phyloP scores from a whole-genome alignment of 2,888 invertebrate species.

The Hylaea fasciaria region DNA sequence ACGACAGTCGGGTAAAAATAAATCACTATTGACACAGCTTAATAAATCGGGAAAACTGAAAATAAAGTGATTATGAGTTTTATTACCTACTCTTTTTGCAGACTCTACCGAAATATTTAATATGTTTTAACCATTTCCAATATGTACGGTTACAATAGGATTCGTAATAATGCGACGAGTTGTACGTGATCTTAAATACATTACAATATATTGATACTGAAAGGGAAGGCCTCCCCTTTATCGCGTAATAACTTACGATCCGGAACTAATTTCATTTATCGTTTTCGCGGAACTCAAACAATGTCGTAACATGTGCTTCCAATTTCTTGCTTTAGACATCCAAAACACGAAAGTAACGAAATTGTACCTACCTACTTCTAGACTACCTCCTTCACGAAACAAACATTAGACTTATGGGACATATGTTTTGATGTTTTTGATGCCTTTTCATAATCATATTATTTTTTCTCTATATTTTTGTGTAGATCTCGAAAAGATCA shows the following conservation, averaged over 20 bases:
- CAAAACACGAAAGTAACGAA: conserved; percentile 8
- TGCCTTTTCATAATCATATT: too few species aligned
- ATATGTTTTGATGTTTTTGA: too few species aligned
- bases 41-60: too few species aligned
- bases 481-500: too few species aligned
- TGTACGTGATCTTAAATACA: conserved; percentile 40
- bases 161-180: conserved; percentile 8
- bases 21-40: too few species aligned
- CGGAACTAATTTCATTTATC: conserved; percentile 50
- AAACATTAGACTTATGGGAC: neutral
- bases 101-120: neutral
- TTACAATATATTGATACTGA: conserved; percentile 46
- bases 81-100: too few species aligned
- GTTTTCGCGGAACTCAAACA: conserved; percentile 30
- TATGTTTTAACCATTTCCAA: neutral
- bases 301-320: conserved; percentile 35
- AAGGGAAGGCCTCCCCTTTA: conserved; percentile 45
- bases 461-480: too few species aligned
- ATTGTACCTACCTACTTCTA: too few species aligned
- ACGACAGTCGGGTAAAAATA: too few species aligned
- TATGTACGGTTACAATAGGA: conserved; percentile 2
- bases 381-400: too few species aligned
- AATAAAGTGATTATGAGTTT: too few species aligned
- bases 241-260: conserved; percentile 47
- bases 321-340: conserved; percentile 29